Conservation (phyloP, 2,113 vertebrate species). For the Barnardius zonarius region DNA sequence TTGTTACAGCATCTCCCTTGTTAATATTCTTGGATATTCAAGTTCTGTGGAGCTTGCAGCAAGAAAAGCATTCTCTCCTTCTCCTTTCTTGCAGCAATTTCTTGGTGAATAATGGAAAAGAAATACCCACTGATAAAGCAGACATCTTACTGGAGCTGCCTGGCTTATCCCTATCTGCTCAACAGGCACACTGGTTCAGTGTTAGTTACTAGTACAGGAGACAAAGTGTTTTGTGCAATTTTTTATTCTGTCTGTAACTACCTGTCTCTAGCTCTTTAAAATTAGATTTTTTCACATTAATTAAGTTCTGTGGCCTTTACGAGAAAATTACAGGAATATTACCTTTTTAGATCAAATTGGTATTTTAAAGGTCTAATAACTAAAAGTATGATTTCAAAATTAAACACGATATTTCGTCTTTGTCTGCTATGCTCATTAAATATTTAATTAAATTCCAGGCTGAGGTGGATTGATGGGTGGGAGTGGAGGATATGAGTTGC, state of each 20-base stretch:
- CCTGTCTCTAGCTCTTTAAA: conserved; percentile 29
- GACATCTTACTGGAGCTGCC: background rate
- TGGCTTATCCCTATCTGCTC: background rate
- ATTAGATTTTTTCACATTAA: conserved; percentile 31
- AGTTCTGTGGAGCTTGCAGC: background rate
- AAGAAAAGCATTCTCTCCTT: background rate
- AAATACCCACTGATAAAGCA: background rate
- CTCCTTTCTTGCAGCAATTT: background rate
- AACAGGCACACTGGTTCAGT: background rate
- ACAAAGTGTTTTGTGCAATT: background rate
- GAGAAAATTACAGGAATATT: conserved; percentile 62
- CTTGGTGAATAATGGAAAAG: background rate
- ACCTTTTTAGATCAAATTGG: conserved; percentile 55
- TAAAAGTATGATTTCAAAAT: conserved; percentile 62
- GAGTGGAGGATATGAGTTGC: background rate
- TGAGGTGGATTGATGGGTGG: background rate
- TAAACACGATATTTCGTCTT: conserved; percentile 57
- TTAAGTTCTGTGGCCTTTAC: conserved; percentile 61
- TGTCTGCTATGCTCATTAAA: conserved; percentile 60
- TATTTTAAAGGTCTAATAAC: conserved; percentile 61
- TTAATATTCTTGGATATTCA: background rate
- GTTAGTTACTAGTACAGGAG: background rate
- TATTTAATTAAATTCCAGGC: conserved; percentile 59
- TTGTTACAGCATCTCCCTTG: background rate
- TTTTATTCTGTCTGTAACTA: conserved; percentile 30